phyloP scores from a whole-genome alignment of 2,888 invertebrate genomes.

The Eristalinus aeneus region DNA sequence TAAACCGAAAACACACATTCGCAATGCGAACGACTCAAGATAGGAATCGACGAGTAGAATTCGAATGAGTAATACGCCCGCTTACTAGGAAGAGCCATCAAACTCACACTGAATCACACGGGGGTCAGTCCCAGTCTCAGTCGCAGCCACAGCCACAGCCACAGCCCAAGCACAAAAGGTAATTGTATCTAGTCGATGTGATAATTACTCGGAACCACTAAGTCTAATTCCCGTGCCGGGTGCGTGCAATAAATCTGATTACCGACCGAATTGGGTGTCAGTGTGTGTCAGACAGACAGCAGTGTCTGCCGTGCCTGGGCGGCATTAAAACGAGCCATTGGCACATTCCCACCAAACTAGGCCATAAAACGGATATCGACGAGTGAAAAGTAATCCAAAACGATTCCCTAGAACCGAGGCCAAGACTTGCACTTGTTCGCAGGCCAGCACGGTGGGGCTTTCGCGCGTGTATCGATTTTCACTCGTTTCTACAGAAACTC shows the following conservation, averaged over 20 bases:
- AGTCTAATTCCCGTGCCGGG: not conserved
- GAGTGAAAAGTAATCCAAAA: not conserved
- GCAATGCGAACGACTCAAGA: not conserved
- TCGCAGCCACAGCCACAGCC: not conserved
- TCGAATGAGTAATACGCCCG: not conserved
- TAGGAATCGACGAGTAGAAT: not conserved
- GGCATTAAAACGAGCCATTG: slow-evolving; percentile 49
- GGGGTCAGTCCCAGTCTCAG: not conserved
- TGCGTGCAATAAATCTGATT: slow-evolving; percentile 57
- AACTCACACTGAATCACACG: slow-evolving; percentile 1
- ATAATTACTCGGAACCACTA: slow-evolving; percentile 3
- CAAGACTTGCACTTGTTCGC: slow-evolving; percentile 3
- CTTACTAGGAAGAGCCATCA: not conserved
- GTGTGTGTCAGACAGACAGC: slow-evolving; percentile 8
- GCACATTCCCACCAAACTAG: slow-evolving; percentile 55
- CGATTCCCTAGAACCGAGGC: not conserved
- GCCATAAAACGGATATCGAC: slow-evolving; percentile 52
- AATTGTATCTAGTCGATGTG: slow-evolving; percentile 1
- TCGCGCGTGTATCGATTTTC: slow-evolving; percentile 52
- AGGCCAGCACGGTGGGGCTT: not conserved
- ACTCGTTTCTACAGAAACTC: slow-evolving; percentile 60
- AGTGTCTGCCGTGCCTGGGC: slow-evolving; percentile 32
- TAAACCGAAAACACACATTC: not conserved
- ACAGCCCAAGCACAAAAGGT: not conserved
- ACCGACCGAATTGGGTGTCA: slow-evolving; percentile 2